phyloP scores from a whole-genome alignment of 1,140 invertebrate genomes.

The Tribolium castaneum region DNA sequence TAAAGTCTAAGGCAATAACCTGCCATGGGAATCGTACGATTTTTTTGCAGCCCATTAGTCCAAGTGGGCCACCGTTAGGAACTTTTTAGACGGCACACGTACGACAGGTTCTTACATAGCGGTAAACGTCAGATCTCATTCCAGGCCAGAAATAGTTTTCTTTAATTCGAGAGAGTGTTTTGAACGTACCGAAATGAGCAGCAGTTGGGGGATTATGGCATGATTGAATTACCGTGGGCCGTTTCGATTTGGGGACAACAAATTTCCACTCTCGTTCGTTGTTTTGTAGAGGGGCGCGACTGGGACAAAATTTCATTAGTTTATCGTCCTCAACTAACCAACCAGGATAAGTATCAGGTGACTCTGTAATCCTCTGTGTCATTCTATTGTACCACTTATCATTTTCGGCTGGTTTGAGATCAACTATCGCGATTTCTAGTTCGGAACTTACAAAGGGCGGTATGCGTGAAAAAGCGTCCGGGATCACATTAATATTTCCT shows the following conservation, averaged over 20 bases:
- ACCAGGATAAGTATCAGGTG: neutral
- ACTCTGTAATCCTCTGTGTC: neutral
- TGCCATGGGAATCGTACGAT: neutral
- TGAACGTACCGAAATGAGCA: too few species aligned
- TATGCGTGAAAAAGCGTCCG: too few species aligned
- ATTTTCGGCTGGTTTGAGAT: neutral
- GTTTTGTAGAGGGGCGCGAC: constrained; percentile 3
- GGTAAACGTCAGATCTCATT: too few species aligned
- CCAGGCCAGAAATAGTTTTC: too few species aligned
- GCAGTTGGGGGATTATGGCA: constrained; percentile 40
- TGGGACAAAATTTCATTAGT: too few species aligned
- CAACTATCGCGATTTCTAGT: too few species aligned
- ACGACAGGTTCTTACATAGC: too few species aligned
- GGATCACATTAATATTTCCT: too few species aligned
- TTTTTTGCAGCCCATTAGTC: constrained; percentile 1
- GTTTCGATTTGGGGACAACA: constrained; percentile 41
- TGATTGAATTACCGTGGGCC: constrained; percentile 12
- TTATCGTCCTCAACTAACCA: constrained; percentile 35
- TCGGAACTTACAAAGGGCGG: too few species aligned
- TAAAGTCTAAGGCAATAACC: constrained; percentile 56
- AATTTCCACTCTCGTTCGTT: constrained; percentile 41
- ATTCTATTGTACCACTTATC: constrained; percentile 40
- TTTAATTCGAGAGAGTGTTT: too few species aligned
- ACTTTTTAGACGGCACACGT: too few species aligned
- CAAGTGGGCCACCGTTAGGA: neutral